Base-by-base conservation (phyloP, 2,797 vertebrate species). In the Labeo calbasu region DNA sequence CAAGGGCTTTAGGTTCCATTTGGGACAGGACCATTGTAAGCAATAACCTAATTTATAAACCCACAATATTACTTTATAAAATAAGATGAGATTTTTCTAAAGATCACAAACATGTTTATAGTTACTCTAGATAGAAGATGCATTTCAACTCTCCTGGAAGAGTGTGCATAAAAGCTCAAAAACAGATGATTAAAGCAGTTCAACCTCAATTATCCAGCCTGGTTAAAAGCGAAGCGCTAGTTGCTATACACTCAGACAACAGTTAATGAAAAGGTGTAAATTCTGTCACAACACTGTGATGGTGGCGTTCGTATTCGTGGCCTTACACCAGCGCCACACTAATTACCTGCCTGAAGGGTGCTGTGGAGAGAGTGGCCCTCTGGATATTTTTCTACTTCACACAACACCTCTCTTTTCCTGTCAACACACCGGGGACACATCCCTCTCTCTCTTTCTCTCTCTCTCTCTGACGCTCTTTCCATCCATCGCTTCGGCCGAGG, bases 321-420 rank as follows among this genome's bases (percentile, higher is more conserved):
- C 69, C 79, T 78, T 61, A 70, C 61, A 36, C 90, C 90, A 90
- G 92, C 88, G 88, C 86, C 88, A 89, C 91, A 94, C 92, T 93
- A 94, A 94, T 94, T 94, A 94, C 92, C 92, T 91, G 91, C 91
- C 93, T 92, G 92, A 92, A 90, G 91, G 91, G 88, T 90, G 91
- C 90, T 90, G 91, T 86, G 88, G 92, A 92, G 89, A 89, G 71
- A 84, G 88, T 88, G 91, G 91, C 92, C 92, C 93, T 92, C 89
- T 90, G 91, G 90, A 90, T 91, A 93, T 93, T 94, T 93, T 94
- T 93, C 89, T 86, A 87, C 90, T 92, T 91, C 92, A 93, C 94
- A 95, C 93, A 94, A 92, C 90, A 91, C 93, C 79, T 93, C 90
- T 89, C 87, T 90, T 89, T 91, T 90, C 89, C 91, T 91, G 91